Base-by-base conservation (phyloP, 2,888 invertebrate genomes). In the Caenorhabditis wallacei region DNA sequence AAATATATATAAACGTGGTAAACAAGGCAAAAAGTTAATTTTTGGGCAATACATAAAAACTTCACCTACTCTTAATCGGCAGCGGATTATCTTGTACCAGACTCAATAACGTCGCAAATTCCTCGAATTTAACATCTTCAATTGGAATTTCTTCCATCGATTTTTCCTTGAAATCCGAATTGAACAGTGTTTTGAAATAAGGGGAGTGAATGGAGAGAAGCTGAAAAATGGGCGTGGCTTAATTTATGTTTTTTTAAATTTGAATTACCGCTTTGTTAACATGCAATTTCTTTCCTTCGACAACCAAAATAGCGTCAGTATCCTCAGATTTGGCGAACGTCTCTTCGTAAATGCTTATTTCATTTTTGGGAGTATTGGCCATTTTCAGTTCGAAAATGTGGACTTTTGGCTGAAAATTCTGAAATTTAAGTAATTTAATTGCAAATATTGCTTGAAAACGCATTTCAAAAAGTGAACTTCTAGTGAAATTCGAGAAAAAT, bases 251-350 rank as follows among this genome's bases (percentile, higher is more conserved):
- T 10, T 16, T 40, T 13, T 16, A 40, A 40, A 40, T 40, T 10
- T 5, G 1, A 48, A 63, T 18, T 16, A 46, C 57, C 57, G 20
- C 37, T 30, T 37, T 57, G 11, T 57, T 20, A 18, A 57, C 57
- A 57, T 57, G 57, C 11, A 57, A 10, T 57, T 37, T 57, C 20
- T 57, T 35, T 37, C 37, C 57, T 18, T 57, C 37, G 37, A 57
- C 57, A 1, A 57, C 72, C 22, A 90, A 68, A 16, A 87, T 75
- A 10, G 84, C 89, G 61, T 90, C 89, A 10, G 82, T 71, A 37
- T 72, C 64, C 37, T 83, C 69, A 24, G 76, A 46, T 48, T 64
- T 64, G 11, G n/a, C 46, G 30, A 56, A 56, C 8, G 20, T 43
- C 20, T 11, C 1, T 16, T 56, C 59, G 59, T 59, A 40, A 18